phyloP scores from a whole-genome alignment of 2,888 invertebrate species.

The Cistogaster globosa region DNA sequence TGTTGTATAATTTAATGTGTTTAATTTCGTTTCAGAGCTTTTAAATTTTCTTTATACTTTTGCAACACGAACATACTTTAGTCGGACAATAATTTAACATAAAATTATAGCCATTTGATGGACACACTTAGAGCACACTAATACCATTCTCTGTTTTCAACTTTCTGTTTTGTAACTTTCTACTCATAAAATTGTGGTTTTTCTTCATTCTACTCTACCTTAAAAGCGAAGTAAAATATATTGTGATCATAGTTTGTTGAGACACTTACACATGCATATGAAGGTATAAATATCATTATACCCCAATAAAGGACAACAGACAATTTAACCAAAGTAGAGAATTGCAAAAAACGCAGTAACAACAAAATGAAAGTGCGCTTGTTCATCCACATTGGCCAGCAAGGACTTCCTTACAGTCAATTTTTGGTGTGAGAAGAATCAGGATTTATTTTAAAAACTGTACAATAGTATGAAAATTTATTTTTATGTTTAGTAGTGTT shows the following conservation, averaged over 20 bases:
- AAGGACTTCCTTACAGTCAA: conserved; percentile 25
- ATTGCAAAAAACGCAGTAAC: too few species aligned
- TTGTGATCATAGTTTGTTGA: conserved; percentile 43
- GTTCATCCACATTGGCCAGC: conserved; percentile 38
- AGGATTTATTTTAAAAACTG: conserved; percentile 19
- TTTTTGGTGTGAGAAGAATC: conserved; percentile 44
- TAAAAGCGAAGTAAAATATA: conserved; percentile 41
- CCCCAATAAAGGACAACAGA: conserved; percentile 47
- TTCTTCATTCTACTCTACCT: conserved; percentile 6
- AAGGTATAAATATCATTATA: background rate
- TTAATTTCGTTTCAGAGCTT: conserved; percentile 63
- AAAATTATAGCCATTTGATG: conserved; percentile 45
- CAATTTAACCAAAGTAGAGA: background rate
- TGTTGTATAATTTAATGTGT: conserved; percentile 22
- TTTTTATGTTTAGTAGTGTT: conserved; percentile 41
- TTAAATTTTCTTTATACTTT: conserved; percentile 64
- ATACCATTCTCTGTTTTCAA: background rate
- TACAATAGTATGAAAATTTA: conserved; percentile 18
- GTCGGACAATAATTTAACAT: conserved; percentile 65
- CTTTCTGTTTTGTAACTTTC: conserved; percentile 21
- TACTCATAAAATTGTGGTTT: conserved; percentile 46
- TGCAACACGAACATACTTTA: conserved; percentile 63
- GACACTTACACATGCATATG: conserved; percentile 16
- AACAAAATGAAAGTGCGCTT: conserved; percentile 27
- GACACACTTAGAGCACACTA: conserved; percentile 8